Evolutionary conservation across 2,113 vertebrate genomes (phyloP).

Genomic region (Oryzias curvinotus): DNA sequence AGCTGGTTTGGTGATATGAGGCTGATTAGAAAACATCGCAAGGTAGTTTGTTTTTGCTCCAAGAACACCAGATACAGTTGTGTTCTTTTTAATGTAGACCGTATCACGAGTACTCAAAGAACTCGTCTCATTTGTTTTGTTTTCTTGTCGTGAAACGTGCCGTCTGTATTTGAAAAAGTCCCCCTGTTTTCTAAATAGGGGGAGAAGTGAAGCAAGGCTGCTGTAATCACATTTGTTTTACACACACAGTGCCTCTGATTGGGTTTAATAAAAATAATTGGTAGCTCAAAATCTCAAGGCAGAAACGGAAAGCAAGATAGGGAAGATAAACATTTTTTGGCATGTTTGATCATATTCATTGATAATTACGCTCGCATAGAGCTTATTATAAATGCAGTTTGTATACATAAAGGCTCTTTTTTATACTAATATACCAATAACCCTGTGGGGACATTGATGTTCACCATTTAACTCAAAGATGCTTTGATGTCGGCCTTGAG

Average conservation of each 20-base stretch:
- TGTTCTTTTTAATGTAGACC: slow-evolving; percentile 41
- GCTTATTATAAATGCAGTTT: too few species aligned
- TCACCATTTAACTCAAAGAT: too few species aligned
- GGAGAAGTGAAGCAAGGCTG: neutral
- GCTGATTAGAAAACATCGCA: slow-evolving; percentile 64
- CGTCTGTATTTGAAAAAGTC: neutral
- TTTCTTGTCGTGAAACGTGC: neutral
- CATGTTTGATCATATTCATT: too few species aligned
- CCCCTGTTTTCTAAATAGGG: neutral
- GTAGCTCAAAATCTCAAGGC: too few species aligned
- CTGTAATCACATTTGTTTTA: neutral
- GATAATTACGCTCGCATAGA: too few species aligned
- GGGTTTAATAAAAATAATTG: neutral
- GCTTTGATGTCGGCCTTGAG: too few species aligned
- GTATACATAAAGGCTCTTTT: too few species aligned
- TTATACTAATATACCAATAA: too few species aligned
- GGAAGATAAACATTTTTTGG: too few species aligned
- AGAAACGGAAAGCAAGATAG: too few species aligned
- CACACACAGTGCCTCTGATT: too few species aligned
- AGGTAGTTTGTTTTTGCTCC: slow-evolving; percentile 48
- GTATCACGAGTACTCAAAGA: slow-evolving; percentile 2
- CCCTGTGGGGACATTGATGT: too few species aligned
- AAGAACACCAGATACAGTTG: slow-evolving; percentile 30
- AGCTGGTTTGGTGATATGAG: slow-evolving; percentile 47
- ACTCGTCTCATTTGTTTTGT: slow-evolving; percentile 12